These are phyloP conservation scores for Drosophila ananassae DNA, from an alignment of 1,140 invertebrate genomes.

Conservation along the genomic window DNA sequence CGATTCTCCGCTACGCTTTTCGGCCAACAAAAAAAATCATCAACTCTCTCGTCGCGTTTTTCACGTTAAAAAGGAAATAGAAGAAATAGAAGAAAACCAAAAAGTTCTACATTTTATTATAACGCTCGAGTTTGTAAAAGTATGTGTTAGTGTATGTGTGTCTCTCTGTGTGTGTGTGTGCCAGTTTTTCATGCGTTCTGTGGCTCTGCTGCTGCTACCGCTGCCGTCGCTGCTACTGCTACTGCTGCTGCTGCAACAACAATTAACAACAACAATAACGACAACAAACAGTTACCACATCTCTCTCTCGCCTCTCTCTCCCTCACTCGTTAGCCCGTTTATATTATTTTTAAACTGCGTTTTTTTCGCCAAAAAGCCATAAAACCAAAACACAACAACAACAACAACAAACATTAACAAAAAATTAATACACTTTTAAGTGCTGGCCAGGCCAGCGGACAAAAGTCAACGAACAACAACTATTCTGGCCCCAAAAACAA, in stretches of 20 bases:
- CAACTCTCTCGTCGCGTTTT: conserved; percentile 22
- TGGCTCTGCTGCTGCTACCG: conserved; percentile 20
- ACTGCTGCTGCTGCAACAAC: conserved; percentile 51
- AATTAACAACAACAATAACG: conserved; percentile 49
- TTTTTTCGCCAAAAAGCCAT: conserved; percentile 80
- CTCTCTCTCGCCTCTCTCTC: neutral
- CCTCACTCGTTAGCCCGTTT: conserved; percentile 12
- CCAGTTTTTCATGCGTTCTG: conserved; percentile 79
- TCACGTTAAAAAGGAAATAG: conserved; percentile 30
- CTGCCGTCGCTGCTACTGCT: conserved; percentile 13
- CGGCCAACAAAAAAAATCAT: conserved; percentile 41
- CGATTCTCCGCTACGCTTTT: conserved; percentile 29
- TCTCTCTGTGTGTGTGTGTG: conserved; percentile 56
- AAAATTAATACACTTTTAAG: conserved; percentile 47
- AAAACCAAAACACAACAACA: conserved; percentile 55
- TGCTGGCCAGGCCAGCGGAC: conserved; percentile 48
- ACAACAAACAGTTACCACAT: conserved; percentile 69
- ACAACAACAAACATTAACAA: conserved; percentile 19
- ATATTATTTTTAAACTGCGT: conserved; percentile 73
- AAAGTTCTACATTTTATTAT: conserved; percentile 65
- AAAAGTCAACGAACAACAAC: conserved; percentile 68
- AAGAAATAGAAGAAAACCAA: neutral
- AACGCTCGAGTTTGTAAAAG: conserved; percentile 37
- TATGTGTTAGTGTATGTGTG: conserved; percentile 37
- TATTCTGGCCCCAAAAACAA: conserved; percentile 55